Percentiles rank a stretch among this genome's conserved stretches.
Evolutionary conservation across 2,113 vertebrate genomes (phyloP).

Genomic region (Typhlomys cinereus): DNA sequence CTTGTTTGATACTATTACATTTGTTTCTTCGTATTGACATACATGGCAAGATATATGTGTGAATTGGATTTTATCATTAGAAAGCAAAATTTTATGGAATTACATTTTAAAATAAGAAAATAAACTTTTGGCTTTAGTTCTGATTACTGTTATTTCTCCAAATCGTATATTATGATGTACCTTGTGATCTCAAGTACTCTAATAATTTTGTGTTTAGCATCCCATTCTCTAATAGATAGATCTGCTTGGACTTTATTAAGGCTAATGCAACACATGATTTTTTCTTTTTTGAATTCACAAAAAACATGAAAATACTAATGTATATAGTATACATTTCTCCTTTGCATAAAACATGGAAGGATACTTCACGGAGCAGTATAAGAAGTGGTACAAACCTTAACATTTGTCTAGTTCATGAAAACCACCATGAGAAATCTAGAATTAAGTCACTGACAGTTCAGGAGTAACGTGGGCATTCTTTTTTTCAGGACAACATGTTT

Average conservation of each 20-base stretch:
- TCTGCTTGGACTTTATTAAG: neutral
- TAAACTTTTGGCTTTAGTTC: neutral
- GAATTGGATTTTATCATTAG: neutral
- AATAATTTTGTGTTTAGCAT: neutral
- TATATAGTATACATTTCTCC: neutral
- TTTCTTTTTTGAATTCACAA: neutral
- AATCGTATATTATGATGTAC: neutral
- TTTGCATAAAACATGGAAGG: neutral
- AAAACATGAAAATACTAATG: conserved; percentile 1
- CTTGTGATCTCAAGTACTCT: neutral
- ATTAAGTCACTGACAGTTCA: neutral
- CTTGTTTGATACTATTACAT: neutral
- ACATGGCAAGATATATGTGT: neutral
- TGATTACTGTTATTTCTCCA: neutral
- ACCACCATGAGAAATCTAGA: neutral
- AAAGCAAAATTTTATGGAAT: conserved; percentile 6
- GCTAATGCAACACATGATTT: neutral
- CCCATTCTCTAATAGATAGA: neutral
- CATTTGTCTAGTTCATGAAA: neutral
- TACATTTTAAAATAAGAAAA: neutral
- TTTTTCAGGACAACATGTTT: neutral
- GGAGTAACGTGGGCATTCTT: neutral
- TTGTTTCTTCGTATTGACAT: neutral
- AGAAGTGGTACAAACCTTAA: no score
- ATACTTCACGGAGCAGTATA: neutral